Evolutionary conservation across 1,140 invertebrate species (phyloP).

Genomic region (Papilio polyxenes): DNA sequence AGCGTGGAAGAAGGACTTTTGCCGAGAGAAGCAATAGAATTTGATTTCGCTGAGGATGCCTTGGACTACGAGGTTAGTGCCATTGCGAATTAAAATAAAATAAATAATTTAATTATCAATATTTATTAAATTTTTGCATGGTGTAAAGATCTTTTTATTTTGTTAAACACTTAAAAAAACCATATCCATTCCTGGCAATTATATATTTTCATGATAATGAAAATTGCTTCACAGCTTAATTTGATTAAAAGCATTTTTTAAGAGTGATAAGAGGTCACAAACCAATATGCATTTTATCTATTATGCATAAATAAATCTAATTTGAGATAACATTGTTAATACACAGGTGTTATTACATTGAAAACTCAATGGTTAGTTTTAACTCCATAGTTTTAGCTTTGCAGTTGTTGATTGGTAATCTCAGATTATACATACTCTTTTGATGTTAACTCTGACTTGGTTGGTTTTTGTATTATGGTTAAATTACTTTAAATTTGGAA

Average conservation of each 20-base stretch:
- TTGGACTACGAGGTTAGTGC: slow-evolving; percentile 73
- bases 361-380: no score
- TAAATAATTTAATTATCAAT: neutral
- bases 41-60: slow-evolving; percentile 74
- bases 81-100: neutral
- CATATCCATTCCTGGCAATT: neutral
- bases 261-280: no score
- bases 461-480: no score
- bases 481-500: no score
- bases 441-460: no score
- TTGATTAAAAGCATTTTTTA: neutral
- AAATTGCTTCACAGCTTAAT: neutral
- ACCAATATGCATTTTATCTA: no score
- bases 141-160: neutral
- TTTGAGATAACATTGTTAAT: no score
- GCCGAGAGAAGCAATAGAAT: slow-evolving; percentile 68
- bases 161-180: neutral
- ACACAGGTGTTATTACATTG: no score
- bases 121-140: neutral
- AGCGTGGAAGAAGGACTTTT: slow-evolving; percentile 66
- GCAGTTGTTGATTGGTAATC: no score
- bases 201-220: neutral
- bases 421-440: no score
- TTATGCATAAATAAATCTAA: no score
- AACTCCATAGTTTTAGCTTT: no score